Evolutionary conservation across 2,797 vertebrate species (phyloP).

Genomic region (Dicrostonyx torquatus): DNA sequence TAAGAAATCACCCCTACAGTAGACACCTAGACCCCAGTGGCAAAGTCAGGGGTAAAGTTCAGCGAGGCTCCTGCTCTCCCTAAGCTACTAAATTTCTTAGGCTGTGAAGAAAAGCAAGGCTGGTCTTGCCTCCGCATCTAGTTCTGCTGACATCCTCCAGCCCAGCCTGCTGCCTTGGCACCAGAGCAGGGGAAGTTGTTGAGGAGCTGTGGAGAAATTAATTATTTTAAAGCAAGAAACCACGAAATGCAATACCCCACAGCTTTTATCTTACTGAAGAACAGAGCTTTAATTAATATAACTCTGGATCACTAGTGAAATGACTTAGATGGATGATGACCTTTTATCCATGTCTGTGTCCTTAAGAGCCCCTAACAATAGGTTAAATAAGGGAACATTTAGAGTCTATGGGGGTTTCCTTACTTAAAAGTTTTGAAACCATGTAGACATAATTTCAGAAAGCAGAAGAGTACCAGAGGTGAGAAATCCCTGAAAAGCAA

Average conservation of each 20-base stretch:
- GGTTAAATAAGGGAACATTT: not conserved
- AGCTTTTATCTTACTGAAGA: slow-evolving; percentile 38
- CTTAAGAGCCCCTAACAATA: not conserved
- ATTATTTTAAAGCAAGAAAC: slow-evolving; percentile 59
- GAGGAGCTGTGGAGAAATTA: slow-evolving; percentile 21
- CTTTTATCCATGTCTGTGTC: not conserved
- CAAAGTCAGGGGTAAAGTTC: not conserved
- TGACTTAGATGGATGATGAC: slow-evolving; percentile 9
- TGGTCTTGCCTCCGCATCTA: not conserved
- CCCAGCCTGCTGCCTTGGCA: not conserved
- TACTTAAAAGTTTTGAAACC: not conserved
- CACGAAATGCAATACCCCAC: slow-evolving; percentile 41
- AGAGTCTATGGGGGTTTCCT: not conserved
- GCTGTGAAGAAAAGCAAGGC: not conserved
- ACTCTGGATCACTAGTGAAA: slow-evolving; percentile 46
- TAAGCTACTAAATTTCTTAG: not conserved
- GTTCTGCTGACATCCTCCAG: too few relatives aligned
- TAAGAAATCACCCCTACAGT: not conserved
- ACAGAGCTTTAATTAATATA: not conserved
- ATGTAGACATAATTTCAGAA: not conserved
- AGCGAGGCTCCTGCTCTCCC: not conserved
- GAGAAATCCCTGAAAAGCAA: not conserved
- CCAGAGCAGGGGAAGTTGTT: slow-evolving; percentile 1
- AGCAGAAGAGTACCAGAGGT: not conserved
- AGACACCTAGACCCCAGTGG: rapidly evolving